Evolutionary conservation across 2,797 vertebrate species (phyloP), one percentile per base, ranked within the genome.

Genomic region (Amblyraja radiata): DNA sequence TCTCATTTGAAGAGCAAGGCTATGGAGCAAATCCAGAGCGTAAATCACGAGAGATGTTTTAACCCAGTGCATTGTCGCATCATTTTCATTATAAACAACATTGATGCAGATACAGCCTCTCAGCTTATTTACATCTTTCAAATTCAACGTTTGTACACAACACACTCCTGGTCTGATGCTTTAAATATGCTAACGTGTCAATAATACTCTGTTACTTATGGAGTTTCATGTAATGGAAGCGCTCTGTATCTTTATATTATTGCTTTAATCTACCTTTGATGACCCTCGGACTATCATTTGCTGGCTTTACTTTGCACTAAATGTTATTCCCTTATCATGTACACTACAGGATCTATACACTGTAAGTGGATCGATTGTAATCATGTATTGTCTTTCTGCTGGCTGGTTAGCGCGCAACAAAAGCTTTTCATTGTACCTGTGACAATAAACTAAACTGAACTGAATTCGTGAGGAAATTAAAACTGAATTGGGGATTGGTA

Each of bases 1-100:
- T 88, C 63, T 32, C 61, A 61, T 88, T 88, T 88, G 84, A 88
- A 88, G 61, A 36, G n/a, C 65, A 32, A 68, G 32, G 63, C 61
- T 68, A 63, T 88, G n/a, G 84, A 88, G 63, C 61, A n/a, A 65
- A 32, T 88, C 84, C n/a, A 21, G 84, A 21, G 61, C n/a, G 21
- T 88, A 88, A 88, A 88, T 88, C 84, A 88, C 68, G 63, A 68
- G 68, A 8, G n/a, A 2, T 36, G 61, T 88, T 88, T 88, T 88
- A 68, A 65, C 61, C 32, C 14, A n/a, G 18, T 68, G 14, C 63
- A 21, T 68, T 32, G 36, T 65, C 21, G 84, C n/a, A 68, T 88
- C 84, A 36, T 68, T 88, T 88, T 36, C 84, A 68, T 68, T 88
- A 54, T 36, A 11, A 8, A 88, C 84, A 88, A 63, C 58, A 63